Base-by-base conservation (phyloP, 2,888 invertebrate species). In the Machimus rusticus region DNA sequence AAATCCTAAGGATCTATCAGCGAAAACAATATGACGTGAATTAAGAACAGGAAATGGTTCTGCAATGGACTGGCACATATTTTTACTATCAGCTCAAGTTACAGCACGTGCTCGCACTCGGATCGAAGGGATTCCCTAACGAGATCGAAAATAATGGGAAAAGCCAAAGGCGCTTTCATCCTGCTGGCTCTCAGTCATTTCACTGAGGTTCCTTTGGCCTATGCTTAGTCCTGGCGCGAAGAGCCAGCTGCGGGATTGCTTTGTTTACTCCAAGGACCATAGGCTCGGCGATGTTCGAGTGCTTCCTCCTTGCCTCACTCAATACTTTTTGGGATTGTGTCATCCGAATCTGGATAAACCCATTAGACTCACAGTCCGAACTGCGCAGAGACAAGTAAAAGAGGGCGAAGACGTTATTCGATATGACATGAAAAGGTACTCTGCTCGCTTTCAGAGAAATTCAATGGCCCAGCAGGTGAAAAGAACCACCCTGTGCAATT, bases 91-190 rank as follows among this genome's bases (percentile, higher is more conserved):
- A 23, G 12, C 66, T 66, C 66, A 23, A 66, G 66, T 51, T 79
- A 46, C 28, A 55, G 79, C 79, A 79, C 79, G 79, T 79, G 79
- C 51, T 51, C 79, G 43, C 46, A 51, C 51, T 79, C 31, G 31
- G 51, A 51, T 34, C 31, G 28, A 28, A 28, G 28, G 43, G 78
- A 78, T 78, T 78, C 46, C 78, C 23, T 78, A 77, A 77, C 37
- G 37, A 37, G 77, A 78, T 78, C 78, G 39, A 43, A 78, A 43
- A 37, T 23, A 78, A 43, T 39, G n/a, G 78, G 23, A 43, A 23
- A 14, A 37, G 78, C 78, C 46, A 39, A 78, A 14, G 39, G 43
- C 78, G 12, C 66, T 8, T 23, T 12, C 23, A 66, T 66, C 66
- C 66, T 28, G 19, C 12, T 28, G 66, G 4, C 2, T 66, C 23